Percentiles rank a stretch among this genome's conserved stretches.
Evolutionary conservation across 2,113 vertebrate species (phyloP).

Genomic region (Chionomys nivalis): DNA sequence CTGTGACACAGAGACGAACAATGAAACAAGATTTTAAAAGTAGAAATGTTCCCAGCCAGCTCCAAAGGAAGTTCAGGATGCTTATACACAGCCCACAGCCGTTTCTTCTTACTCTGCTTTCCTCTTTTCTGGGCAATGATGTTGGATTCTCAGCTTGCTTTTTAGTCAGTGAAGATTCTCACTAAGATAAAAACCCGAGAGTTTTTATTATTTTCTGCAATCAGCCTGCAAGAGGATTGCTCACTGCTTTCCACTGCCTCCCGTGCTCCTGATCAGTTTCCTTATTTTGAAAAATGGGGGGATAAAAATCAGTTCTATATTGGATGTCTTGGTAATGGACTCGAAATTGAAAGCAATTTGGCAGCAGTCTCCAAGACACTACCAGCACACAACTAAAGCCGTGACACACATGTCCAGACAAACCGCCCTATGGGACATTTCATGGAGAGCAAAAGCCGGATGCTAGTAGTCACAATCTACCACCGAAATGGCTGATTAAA

Average conservation of each 20-base stretch:
- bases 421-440: neutral
- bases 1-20: conserved; percentile 66
- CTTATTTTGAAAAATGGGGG: conserved; percentile 26
- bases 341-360: conserved; percentile 27
- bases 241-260: neutral
- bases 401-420: conserved; percentile 25
- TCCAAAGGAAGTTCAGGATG: conserved; percentile 22
- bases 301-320: conserved; percentile 53
- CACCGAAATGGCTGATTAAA: conserved; percentile 19
- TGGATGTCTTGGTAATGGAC: neutral
- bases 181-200: conserved; percentile 15
- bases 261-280: neutral
- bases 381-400: neutral
- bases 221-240: neutral
- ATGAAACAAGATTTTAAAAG: conserved; percentile 58
- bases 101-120: conserved; percentile 6
- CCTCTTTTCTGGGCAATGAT: neutral
- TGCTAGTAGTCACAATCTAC: conserved; percentile 37
- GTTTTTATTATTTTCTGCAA: conserved; percentile 42
- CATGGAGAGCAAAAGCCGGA: conserved; percentile 27
- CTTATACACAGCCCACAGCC: conserved; percentile 9
- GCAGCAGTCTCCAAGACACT: conserved; percentile 5
- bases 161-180: conserved; percentile 48
- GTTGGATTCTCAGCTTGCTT: conserved; percentile 18
- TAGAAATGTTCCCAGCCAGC: neutral